A percentile compares a stretch with the other conserved stretches of the same genome.
Evolutionary conservation across 2,113 vertebrate species (phyloP).

Genomic region (Philantomba maxwellii): DNA sequence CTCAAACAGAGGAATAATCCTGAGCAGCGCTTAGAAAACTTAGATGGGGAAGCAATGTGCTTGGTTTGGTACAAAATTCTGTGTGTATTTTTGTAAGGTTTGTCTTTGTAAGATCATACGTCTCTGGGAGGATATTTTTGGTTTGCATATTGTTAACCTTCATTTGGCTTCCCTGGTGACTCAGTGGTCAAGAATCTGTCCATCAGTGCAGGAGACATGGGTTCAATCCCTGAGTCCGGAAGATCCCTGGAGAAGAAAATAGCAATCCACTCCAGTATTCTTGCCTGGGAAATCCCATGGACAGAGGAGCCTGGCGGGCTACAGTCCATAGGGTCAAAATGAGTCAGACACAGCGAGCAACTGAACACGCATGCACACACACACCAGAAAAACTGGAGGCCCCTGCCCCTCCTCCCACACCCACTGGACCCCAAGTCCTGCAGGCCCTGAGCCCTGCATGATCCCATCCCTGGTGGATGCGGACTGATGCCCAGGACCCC

Average conservation of each 20-base stretch:
- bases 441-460: fast-evolving
- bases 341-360: not conserved
- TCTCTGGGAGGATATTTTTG: not conserved
- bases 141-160: not conserved
- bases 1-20: not conserved
- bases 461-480: fast-evolving
- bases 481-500: not conserved
- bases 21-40: not conserved
- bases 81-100: not conserved
- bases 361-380: not conserved
- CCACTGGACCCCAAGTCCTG: not conserved
- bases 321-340: not conserved
- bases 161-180: not conserved
- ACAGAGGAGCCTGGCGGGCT: not conserved
- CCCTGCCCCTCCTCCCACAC: not conserved
- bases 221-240: fast-evolving
- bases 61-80: not conserved
- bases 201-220: not conserved
- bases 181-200: not conserved
- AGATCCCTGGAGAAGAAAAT: not conserved
- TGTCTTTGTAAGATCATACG: not conserved
- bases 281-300: not conserved
- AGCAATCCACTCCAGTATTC: not conserved
- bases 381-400: not conserved
- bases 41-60: not conserved